Percentiles rank a stretch among this genome's conserved stretches.
These are phyloP conservation scores for Trichogramma dendrolimi DNA, from an alignment of 2,888 invertebrate genomes.

Conservation along the genomic window DNA sequence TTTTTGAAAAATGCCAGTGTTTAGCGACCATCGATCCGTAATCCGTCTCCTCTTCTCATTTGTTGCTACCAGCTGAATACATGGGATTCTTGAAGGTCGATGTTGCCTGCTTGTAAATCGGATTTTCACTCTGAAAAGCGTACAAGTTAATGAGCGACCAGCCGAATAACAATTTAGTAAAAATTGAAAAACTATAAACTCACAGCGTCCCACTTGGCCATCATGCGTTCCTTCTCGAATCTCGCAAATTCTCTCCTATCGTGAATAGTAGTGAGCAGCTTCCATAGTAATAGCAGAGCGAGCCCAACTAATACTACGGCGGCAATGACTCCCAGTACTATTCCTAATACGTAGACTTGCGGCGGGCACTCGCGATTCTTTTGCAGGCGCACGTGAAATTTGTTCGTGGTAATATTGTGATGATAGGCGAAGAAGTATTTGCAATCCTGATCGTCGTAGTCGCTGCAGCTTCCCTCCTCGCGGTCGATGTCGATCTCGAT, in stretches of 20 bases:
- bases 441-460: constrained; percentile 86
- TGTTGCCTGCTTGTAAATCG: constrained; percentile 98
- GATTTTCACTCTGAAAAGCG: constrained; percentile 84
- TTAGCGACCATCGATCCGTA: no score
- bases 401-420: constrained; percentile 62
- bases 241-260: constrained; percentile 95
- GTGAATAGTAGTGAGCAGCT: constrained; percentile 92
- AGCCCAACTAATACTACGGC: constrained; percentile 94
- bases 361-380: constrained; percentile 82
- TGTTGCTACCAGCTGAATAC: constrained; percentile 66
- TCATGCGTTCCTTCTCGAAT: constrained; percentile 96
- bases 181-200: constrained; percentile 42
- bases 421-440: constrained; percentile 89
- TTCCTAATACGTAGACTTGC: constrained; percentile 73
- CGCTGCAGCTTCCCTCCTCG: constrained; percentile 79
- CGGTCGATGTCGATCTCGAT: constrained; percentile 65
- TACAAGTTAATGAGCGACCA: not conserved
- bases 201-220: constrained; percentile 99
- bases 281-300: constrained; percentile 91
- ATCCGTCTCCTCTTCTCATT: constrained; percentile 2
- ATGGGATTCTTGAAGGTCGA: constrained; percentile 99
- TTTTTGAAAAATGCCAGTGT: no score
- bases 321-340: constrained; percentile 91
- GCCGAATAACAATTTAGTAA: not conserved
- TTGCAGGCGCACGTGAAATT: constrained; percentile 71